Conservation (phyloP, 2,888 invertebrate species). For the Hypena proboscidalis region DNA sequence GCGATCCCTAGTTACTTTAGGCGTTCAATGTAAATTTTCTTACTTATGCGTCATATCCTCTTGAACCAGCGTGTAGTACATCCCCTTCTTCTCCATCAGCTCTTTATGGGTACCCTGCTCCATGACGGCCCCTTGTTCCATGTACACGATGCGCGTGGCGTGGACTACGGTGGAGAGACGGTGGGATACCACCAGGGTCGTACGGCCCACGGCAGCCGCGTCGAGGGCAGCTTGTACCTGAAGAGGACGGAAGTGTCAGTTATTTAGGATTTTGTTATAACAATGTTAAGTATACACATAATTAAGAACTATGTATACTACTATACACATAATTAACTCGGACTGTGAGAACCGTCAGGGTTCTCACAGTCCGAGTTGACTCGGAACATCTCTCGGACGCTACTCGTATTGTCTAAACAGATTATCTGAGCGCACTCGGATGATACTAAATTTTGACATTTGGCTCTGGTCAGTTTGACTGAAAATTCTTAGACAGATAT, state of each 20-base stretch:
- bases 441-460: too few species aligned
- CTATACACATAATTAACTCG: too few species aligned
- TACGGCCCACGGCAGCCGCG: conserved; percentile 89
- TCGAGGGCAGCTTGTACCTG: conserved; percentile 86
- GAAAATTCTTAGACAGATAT: too few species aligned
- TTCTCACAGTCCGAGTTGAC: too few species aligned
- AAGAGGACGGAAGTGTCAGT: not conserved
- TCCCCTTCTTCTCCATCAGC: conserved; percentile 86
- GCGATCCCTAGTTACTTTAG: not conserved
- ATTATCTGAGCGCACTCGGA: too few species aligned
- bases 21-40: conserved; percentile 13
- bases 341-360: too few species aligned
- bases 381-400: too few species aligned
- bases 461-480: too few species aligned
- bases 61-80: conserved; percentile 88
- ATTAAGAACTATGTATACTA: too few species aligned
- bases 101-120: conserved; percentile 91
- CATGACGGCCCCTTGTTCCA: conserved; percentile 88
- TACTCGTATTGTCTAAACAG: too few species aligned
- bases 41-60: conserved; percentile 82
- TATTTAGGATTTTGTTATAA: not conserved
- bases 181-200: conserved; percentile 91
- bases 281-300: not conserved
- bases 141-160: conserved; percentile 88
- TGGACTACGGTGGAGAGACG: conserved; percentile 88